These are phyloP conservation scores for Heloderma charlesbogerti DNA, from an alignment of 2,113 vertebrate genomes.

Conservation along the genomic window DNA sequence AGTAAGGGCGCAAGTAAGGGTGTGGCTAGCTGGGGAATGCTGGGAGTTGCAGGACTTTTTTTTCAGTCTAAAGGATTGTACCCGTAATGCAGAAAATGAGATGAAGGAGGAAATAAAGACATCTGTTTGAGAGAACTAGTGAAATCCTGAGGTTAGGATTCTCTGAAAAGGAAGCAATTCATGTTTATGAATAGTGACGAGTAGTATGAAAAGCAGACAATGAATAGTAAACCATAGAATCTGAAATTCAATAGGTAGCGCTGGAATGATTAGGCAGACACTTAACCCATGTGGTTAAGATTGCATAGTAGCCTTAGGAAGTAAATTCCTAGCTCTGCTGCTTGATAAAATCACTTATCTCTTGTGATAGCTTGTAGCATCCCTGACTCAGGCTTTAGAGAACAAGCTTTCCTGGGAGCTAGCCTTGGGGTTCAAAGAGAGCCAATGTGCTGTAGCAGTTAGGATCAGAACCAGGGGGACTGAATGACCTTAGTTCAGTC, in stretches of 20 bases:
- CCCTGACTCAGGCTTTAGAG: no score
- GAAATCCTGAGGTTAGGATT: conserved; percentile 50
- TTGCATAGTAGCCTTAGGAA: not conserved
- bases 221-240: conserved; percentile 18
- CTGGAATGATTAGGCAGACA: not conserved
- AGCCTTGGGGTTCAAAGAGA: not conserved
- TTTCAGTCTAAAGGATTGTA: no score
- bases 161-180: conserved; percentile 56
- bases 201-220: conserved; percentile 4
- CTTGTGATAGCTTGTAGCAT: not conserved
- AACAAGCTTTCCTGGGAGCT: not conserved
- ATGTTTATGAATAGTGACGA: conserved; percentile 49
- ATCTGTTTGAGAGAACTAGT: conserved; percentile 61
- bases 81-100: conserved; percentile 55
- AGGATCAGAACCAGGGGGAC: no score
- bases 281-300: not conserved
- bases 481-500: no score
- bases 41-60: no score
- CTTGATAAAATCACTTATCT: no score
- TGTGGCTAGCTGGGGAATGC: no score
- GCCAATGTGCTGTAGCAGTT: no score
- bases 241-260: conserved; percentile 45
- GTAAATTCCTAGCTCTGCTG: conserved; percentile 43
- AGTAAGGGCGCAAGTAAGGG: not conserved
- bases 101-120: conserved; percentile 61